Evolutionary conservation across 2,888 invertebrate genomes (phyloP).

Genomic region (Watsonalla binaria): DNA sequence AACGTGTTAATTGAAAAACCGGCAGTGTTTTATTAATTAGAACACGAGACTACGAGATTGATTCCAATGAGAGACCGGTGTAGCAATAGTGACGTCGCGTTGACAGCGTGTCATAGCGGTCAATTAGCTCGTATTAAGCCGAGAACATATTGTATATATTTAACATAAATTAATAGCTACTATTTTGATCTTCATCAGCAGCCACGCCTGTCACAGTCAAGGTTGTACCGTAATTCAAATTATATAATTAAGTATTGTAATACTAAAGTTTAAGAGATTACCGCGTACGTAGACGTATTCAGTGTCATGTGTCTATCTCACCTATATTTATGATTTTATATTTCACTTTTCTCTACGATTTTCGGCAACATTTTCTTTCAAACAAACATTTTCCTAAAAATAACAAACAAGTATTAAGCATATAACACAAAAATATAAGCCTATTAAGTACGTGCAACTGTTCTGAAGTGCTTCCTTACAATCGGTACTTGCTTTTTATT

Average conservation of each 20-base stretch:
- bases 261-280: not conserved
- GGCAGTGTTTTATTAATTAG: not conserved
- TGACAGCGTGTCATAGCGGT: not conserved
- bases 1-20: not conserved
- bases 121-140: not conserved
- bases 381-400: no score
- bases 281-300: no score
- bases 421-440: no score
- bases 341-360: no score
- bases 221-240: slow-evolving; percentile 27
- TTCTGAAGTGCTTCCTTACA: no score
- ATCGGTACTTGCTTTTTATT: no score
- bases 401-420: no score
- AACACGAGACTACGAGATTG: not conserved
- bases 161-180: slow-evolving; percentile 1
- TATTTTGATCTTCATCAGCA: not conserved
- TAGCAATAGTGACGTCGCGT: not conserved
- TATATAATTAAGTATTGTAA: slow-evolving; percentile 10
- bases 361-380: no score
- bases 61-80: not conserved
- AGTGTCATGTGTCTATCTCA: no score
- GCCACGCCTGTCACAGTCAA: slow-evolving; percentile 14
- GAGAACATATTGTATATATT: not conserved
- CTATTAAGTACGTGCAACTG: no score
- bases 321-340: no score